These are phyloP conservation scores for Cinclus mexicanus DNA, from an alignment of 2,113 vertebrate genomes.

Conservation along the genomic window DNA sequence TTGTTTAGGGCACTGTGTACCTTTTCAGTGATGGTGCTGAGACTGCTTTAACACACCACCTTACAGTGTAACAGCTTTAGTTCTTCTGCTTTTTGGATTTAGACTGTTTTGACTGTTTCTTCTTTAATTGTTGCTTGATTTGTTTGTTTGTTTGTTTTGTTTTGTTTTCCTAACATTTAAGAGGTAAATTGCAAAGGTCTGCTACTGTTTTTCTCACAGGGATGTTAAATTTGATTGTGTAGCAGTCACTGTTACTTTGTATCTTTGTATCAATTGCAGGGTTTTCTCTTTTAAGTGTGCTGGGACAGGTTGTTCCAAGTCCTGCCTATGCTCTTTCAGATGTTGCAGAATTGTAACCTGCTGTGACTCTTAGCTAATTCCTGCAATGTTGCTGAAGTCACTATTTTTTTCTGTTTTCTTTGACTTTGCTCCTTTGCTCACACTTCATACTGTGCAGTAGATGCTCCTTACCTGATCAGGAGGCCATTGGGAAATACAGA, in stretches of 20 bases:
- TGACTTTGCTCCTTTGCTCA: background rate
- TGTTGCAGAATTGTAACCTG: background rate
- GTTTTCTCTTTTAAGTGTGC: background rate
- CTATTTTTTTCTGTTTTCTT: background rate
- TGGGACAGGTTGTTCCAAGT: background rate
- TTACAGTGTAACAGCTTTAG: background rate
- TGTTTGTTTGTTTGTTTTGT: no score
- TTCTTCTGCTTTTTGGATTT: background rate
- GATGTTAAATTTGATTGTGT: background rate
- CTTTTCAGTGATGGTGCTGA: background rate
- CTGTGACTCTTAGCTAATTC: background rate
- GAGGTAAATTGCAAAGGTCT: background rate
- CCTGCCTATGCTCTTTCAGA: background rate
- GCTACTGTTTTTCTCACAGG: background rate
- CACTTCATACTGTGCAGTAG: rapidly evolving
- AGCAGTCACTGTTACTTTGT: background rate
- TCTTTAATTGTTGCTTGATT: background rate
- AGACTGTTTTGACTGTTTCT: background rate
- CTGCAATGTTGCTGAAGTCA: background rate
- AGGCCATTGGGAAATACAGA: background rate
- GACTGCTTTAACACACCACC: background rate
- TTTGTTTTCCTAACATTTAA: background rate
- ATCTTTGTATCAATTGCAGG: background rate
- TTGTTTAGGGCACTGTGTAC: background rate
- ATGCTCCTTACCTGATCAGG: background rate